Base-by-base conservation (phyloP, 2,888 invertebrate genomes). In the Latrodectus hesperus region DNA sequence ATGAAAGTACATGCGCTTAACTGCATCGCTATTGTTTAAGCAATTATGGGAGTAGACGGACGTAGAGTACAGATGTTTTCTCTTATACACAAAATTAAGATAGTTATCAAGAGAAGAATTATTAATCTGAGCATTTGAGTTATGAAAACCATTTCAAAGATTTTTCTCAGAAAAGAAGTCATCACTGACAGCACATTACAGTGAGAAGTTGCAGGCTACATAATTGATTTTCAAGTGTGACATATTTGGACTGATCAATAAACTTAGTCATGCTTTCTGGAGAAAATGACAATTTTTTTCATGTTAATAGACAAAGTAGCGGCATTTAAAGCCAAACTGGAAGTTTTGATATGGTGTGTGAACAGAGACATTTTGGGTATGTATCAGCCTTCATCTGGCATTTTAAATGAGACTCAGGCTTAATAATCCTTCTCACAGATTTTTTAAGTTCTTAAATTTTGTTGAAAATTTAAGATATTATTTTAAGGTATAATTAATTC, bases 331-430 rank as follows among this genome's bases (percentile, higher is more conserved):
- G 67, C 16, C 14, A 67, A 67, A 67, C 67, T 12, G 22, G 10
- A 67, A 11, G 38, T 67, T 4, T 67, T 0, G 67, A 0, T n/a
- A 67, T 6, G 17, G 6, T 11, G 11, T 0, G n/a, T 16, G 52
- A 49, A 73, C 73, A 9, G 26, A 67, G 67, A 10, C 17, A 52
- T 52, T 73, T 68, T 49, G 52, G 68, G 51, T 51, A 79, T 51
- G 53, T 70, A 70, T 77, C 79, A 79, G 70, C 12, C 79, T 71
- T 79, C 70, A 79, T n/a, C 68, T 53, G 5, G 49, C 70, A 80
- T 79, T 84, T 80, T 79, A 72, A 55, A 53, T 72, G 80, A 81
- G 65, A 84, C 78, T 70, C 64, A 79, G 52, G 78, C 71, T 79
- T 9, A 78, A 51, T 74, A 49, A 52, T 80, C 67, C 74, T 79